phyloP scores from a whole-genome alignment of 2,113 vertebrate genomes.

The Conger conger region DNA sequence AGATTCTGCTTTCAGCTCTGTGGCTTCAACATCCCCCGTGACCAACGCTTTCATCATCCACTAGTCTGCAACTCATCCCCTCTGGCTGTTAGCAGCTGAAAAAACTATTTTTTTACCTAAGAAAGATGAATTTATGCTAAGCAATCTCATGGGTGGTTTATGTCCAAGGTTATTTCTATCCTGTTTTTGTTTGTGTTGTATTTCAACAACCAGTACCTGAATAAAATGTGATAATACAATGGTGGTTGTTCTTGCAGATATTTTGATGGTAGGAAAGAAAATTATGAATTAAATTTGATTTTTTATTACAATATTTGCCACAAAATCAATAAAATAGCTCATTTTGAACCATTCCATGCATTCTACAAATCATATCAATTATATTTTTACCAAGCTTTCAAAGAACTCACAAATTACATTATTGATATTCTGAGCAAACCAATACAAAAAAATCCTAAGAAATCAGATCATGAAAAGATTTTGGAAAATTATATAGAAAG shows the following conservation, averaged over 20 bases:
- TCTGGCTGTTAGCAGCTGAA: conserved; percentile 17
- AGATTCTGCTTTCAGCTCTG: conserved; percentile 6
- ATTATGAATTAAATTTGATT: background rate
- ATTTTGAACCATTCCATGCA: background rate
- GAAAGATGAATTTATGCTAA: conserved; percentile 4
- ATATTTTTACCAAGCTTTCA: too few species aligned
- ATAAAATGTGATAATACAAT: conserved; percentile 7
- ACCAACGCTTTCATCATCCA: conserved; percentile 6
- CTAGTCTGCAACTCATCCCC: conserved; percentile 10
- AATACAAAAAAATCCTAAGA: too few species aligned
- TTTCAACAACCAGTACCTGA: background rate
- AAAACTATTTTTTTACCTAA: conserved; percentile 7
- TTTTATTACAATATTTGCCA: too few species aligned
- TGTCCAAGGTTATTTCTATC: conserved; percentile 4
- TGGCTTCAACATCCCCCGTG: conserved; percentile 4
- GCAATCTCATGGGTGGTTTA: conserved; percentile 12
- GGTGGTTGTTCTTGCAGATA: background rate
- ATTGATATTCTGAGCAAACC: too few species aligned
- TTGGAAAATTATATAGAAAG: background rate
- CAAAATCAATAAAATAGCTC: too few species aligned
- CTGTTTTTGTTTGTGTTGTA: conserved; percentile 3
- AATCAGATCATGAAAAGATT: too few species aligned
- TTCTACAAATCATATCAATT: background rate
- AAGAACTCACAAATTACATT: too few species aligned
- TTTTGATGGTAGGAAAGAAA: background rate